phyloP scores from a whole-genome alignment of 2,888 invertebrate species.

The Dugesia japonica region DNA sequence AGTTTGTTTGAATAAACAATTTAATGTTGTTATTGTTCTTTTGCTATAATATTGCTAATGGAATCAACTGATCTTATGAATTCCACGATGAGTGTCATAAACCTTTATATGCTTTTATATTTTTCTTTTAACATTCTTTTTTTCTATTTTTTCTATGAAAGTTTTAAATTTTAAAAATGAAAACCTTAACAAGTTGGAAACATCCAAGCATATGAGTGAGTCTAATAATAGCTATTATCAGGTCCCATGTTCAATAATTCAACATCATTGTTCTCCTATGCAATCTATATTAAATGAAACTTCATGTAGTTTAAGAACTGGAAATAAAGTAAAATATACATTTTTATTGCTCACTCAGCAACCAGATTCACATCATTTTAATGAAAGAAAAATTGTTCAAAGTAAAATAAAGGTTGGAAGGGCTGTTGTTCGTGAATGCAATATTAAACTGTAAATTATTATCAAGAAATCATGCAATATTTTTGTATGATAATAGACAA shows the following conservation, averaged over 20 bases:
- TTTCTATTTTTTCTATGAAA: neutral
- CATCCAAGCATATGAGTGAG: neutral
- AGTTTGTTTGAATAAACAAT: too few species aligned
- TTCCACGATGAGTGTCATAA: too few species aligned
- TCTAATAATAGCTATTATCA: neutral
- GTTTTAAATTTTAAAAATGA: neutral
- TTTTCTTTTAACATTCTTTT: too few species aligned
- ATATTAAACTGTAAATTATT: slow-evolving; percentile 98
- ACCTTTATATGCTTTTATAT: too few species aligned
- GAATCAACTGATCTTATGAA: too few species aligned
- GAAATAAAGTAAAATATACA: neutral
- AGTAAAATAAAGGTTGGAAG: slow-evolving; percentile 80
- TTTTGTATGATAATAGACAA: slow-evolving; percentile 84
- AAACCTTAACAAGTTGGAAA: neutral
- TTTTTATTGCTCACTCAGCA: slow-evolving; percentile 48
- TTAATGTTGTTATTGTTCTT: too few species aligned
- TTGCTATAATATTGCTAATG: too few species aligned
- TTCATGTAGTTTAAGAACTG: neutral
- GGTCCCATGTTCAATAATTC: neutral
- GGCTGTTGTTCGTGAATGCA: slow-evolving; percentile 85
- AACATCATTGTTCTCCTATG: neutral
- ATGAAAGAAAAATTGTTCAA: slow-evolving; percentile 64
- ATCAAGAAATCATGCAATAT: slow-evolving; percentile 84
- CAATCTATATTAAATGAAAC: neutral
- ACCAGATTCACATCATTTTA: slow-evolving; percentile 80